Evolutionary conservation across 2,797 vertebrate species (phyloP).

Genomic region (Pterois miles): DNA sequence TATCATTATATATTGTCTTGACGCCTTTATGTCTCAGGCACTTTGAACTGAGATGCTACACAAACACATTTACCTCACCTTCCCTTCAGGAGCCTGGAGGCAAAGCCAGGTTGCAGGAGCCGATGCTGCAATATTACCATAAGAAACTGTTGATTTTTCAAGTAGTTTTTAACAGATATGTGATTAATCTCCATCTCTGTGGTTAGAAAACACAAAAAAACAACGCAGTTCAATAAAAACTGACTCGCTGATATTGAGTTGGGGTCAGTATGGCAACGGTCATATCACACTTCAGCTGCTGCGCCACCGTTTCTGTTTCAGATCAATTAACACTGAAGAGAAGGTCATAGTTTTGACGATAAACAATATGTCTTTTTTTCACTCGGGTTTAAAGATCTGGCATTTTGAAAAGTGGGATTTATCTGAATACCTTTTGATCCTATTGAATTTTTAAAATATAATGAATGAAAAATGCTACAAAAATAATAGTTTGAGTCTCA

Average conservation of each 20-base stretch:
- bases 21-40: not conserved
- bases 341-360: not conserved
- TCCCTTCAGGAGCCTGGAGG: not conserved
- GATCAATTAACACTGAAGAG: not conserved
- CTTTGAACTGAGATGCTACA: not conserved
- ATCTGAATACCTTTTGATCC: not conserved
- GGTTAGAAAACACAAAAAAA: not conserved
- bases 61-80: not conserved
- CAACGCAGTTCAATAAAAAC: not conserved
- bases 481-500: too few relatives aligned
- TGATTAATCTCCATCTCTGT: not conserved
- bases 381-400: not conserved
- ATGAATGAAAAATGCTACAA: not conserved
- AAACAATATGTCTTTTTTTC: not conserved
- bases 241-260: not conserved
- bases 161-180: not conserved
- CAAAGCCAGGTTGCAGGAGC: not conserved
- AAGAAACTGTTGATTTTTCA: not conserved
- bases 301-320: not conserved
- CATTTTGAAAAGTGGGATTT: not conserved
- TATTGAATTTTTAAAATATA: not conserved
- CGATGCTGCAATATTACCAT: not conserved
- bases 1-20: not conserved
- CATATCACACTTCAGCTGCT: not conserved
- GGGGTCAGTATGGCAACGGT: not conserved